A percentile compares a stretch with the other conserved stretches of the same genome.
These are phyloP conservation scores for Platerodrilus igneus DNA, from an alignment of 2,888 invertebrate species.

Conservation along the genomic window DNA sequence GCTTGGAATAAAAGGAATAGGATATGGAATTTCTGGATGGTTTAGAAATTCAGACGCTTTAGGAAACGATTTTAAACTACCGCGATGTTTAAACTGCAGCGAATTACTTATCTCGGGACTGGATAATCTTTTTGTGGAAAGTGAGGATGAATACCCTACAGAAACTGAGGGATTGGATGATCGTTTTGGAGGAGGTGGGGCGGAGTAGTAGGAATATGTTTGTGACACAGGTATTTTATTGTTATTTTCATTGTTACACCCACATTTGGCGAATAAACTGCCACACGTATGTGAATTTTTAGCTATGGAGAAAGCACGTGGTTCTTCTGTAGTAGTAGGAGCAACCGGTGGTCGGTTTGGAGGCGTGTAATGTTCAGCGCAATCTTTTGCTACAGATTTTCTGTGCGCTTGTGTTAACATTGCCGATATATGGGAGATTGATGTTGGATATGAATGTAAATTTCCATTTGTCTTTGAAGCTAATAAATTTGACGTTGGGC, in stretches of 20 bases:
- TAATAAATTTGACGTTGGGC: constrained; percentile 1
- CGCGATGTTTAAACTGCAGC: constrained; percentile 9
- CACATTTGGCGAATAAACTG: constrained; percentile 47
- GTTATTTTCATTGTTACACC: constrained; percentile 39
- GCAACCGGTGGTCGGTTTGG: constrained; percentile 12
- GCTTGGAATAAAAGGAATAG: constrained; percentile 31
- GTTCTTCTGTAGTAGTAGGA: constrained; percentile 18
- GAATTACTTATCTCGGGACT: constrained; percentile 29
- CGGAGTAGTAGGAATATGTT: constrained; percentile 25
- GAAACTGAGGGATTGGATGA: constrained; percentile 21
- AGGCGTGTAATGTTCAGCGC: constrained; percentile 22
- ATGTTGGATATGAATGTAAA: constrained; percentile 29
- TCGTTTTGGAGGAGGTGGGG: constrained; percentile 13
- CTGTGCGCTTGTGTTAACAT: constrained; percentile 39
- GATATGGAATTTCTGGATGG: constrained; percentile 46
- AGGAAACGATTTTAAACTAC: constrained; percentile 5
- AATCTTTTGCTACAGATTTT: constrained; percentile 31
- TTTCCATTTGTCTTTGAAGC: no score
- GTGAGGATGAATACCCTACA: neutral
- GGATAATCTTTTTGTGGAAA: constrained; percentile 29
- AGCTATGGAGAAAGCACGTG: constrained; percentile 16
- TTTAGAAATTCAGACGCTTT: constrained; percentile 33
- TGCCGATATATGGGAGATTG: constrained; percentile 34
- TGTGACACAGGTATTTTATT: constrained; percentile 22
- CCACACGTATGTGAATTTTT: constrained; percentile 46